Percentiles rank a stretch among this genome's conserved stretches.
Evolutionary conservation across 2,888 invertebrate species (phyloP).

Genomic region (Bombylius major): DNA sequence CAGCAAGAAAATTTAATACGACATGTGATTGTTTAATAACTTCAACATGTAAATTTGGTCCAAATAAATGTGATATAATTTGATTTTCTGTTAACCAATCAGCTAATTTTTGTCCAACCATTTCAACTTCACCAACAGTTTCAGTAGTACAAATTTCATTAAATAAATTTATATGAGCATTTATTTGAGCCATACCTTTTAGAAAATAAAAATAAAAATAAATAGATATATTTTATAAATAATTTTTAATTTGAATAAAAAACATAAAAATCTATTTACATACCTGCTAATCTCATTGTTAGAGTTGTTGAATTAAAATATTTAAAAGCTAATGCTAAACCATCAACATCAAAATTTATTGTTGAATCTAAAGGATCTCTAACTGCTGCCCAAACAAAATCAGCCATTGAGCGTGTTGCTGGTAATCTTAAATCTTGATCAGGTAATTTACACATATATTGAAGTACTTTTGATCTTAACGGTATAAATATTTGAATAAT

Average conservation of each 20-base stretch:
- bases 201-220: not conserved
- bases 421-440: conserved; percentile 83
- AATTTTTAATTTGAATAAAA: not conserved
- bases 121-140: conserved; percentile 71
- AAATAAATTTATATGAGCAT: conserved; percentile 82
- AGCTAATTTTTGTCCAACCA: conserved; percentile 71
- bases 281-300: conserved; percentile 82
- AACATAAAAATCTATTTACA: conserved; percentile 4
- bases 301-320: conserved; percentile 90
- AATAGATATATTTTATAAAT: not conserved
- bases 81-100: conserved; percentile 81
- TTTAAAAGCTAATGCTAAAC: conserved; percentile 85
- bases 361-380: conserved; percentile 83
- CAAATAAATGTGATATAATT: conserved; percentile 88
- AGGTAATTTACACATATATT: conserved; percentile 86
- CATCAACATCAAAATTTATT: conserved; percentile 77
- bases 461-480: conserved; percentile 69
- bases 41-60: conserved; percentile 94
- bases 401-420: conserved; percentile 85
- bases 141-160: conserved; percentile 86
- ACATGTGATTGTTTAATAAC: conserved; percentile 91
- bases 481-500: conserved; percentile 82
- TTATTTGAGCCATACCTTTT: conserved; percentile 71
- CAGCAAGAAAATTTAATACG: conserved; percentile 81
- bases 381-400: conserved; percentile 92